Evolutionary conservation across 2,113 vertebrate genomes (phyloP).

Genomic region (Pachypanchax playfairii): DNA sequence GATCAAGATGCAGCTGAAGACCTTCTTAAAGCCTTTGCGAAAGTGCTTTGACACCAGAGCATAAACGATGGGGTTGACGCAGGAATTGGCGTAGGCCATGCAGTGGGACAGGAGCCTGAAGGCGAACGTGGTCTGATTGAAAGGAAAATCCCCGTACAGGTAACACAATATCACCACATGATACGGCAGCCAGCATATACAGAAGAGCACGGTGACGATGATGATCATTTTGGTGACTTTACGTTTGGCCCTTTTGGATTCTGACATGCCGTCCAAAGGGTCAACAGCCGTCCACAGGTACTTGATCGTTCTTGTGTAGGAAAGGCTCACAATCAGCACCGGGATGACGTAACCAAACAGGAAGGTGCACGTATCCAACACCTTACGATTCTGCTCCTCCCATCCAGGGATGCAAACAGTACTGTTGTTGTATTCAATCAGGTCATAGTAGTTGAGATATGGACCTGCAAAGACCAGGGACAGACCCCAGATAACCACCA

Average conservation of each 20-base stretch:
- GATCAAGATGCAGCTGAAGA: conserved; percentile 87
- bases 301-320: conserved; percentile 88
- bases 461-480: conserved; percentile 86
- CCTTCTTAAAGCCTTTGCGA: conserved; percentile 89
- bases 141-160: conserved; percentile 88
- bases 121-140: conserved; percentile 87
- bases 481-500: conserved; percentile 88
- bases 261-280: conserved; percentile 85
- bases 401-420: conserved; percentile 88
- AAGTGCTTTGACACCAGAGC: conserved; percentile 90
- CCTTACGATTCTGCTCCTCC: conserved; percentile 84
- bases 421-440: conserved; percentile 84
- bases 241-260: conserved; percentile 87
- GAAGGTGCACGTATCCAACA: conserved; percentile 89
- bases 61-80: conserved; percentile 89
- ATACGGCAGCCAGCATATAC: conserved; percentile 89
- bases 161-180: conserved; percentile 87
- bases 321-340: conserved; percentile 85
- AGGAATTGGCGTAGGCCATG: conserved; percentile 92
- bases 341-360: conserved; percentile 86
- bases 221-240: conserved; percentile 93
- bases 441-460: conserved; percentile 87
- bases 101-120: conserved; percentile 89
- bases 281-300: conserved; percentile 90
- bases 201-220: conserved; percentile 89